phyloP scores from a whole-genome alignment of 2,797 vertebrate species.

The Scarus forsteni region DNA sequence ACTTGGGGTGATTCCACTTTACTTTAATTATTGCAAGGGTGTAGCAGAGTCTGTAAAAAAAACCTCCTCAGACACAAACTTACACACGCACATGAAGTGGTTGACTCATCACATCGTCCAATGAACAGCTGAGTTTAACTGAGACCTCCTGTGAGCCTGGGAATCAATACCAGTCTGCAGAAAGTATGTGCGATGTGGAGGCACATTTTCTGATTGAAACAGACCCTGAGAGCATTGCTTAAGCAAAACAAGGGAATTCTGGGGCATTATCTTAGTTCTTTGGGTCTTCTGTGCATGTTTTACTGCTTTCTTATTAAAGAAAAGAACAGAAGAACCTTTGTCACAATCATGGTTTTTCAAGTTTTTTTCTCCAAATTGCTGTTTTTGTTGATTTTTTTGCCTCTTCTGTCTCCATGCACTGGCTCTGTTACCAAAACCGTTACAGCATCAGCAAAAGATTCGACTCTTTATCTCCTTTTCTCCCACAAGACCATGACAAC shows the following conservation, averaged over 20 bases:
- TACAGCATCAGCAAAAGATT: slow-evolving; percentile 77
- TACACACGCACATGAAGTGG: slow-evolving; percentile 29
- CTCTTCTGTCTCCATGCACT: slow-evolving; percentile 62
- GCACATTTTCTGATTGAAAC: slow-evolving; percentile 23
- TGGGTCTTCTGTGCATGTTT: slow-evolving; percentile 43
- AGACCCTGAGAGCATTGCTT: slow-evolving; percentile 20
- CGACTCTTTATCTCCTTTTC: slow-evolving; percentile 41
- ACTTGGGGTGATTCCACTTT: slow-evolving; percentile 28
- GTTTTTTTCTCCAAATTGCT: slow-evolving; percentile 73
- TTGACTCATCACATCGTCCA: slow-evolving; percentile 51
- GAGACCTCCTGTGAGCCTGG: slow-evolving; percentile 58
- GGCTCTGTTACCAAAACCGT: slow-evolving; percentile 74
- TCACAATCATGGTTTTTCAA: slow-evolving; percentile 59
- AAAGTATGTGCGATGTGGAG: slow-evolving; percentile 16
- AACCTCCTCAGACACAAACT: slow-evolving; percentile 45
- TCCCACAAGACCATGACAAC: slow-evolving; percentile 53
- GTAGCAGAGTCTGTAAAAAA: slow-evolving; percentile 36
- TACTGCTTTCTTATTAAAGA: slow-evolving; percentile 49
- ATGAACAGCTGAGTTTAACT: slow-evolving; percentile 64
- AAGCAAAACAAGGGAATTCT: slow-evolving; percentile 18
- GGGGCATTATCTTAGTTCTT: slow-evolving; percentile 30
- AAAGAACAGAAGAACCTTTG: too few relatives aligned
- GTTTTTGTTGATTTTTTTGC: slow-evolving; percentile 73
- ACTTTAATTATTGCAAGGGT: slow-evolving; percentile 35
- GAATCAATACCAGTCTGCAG: slow-evolving; percentile 56